A percentile compares a stretch with the other conserved stretches of the same genome.
phyloP scores from a whole-genome alignment of 1,140 invertebrate species.

The Melitaea cinxia region DNA sequence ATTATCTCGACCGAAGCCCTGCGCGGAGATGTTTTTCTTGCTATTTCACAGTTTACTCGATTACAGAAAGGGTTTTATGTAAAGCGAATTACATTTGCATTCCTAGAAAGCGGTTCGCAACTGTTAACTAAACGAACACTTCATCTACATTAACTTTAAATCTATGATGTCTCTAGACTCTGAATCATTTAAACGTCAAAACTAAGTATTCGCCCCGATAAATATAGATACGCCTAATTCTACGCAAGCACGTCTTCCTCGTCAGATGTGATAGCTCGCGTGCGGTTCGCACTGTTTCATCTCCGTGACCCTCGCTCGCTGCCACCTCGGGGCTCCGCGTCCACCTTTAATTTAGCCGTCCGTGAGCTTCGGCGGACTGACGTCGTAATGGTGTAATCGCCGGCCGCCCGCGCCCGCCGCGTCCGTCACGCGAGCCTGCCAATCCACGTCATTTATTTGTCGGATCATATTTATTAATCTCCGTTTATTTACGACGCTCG shows the following conservation, averaged over 20 bases:
- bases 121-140: background rate
- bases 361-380: background rate
- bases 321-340: constrained; percentile 13
- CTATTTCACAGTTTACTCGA: constrained; percentile 1
- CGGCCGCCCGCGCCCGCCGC: constrained; percentile 11
- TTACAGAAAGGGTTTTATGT: constrained; percentile 7
- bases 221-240: background rate
- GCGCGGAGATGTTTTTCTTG: constrained; percentile 4
- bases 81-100: background rate
- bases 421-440: constrained; percentile 31
- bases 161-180: no score
- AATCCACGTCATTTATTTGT: constrained; percentile 29
- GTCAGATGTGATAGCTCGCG: background rate
- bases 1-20: constrained; percentile 8
- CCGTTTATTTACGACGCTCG: constrained; percentile 26
- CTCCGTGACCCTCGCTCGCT: background rate
- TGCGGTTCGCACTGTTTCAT: background rate
- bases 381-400: constrained; percentile 16
- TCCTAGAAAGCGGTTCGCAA: background rate
- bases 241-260: background rate
- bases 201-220: no score
- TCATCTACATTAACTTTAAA: no score
- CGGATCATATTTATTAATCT: constrained; percentile 37
- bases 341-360: constrained; percentile 28
- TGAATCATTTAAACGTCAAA: no score